These are phyloP conservation scores for Melanargia galathea DNA, from an alignment of 2,888 invertebrate genomes.

Conservation along the genomic window DNA sequence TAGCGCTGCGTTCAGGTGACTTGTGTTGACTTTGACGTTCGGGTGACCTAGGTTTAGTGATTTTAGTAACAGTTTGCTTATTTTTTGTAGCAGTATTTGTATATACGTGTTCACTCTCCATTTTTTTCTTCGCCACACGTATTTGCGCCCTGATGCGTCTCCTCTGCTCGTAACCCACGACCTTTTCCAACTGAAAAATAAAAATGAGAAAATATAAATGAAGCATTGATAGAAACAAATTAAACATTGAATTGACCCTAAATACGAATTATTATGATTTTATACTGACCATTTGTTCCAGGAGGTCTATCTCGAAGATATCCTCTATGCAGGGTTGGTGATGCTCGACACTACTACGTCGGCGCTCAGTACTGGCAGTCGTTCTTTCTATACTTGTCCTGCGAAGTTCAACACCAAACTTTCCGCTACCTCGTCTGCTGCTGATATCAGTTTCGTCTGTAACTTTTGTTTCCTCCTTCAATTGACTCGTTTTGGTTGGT, in stretches of 20 bases:
- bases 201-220: neutral
- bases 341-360: constrained; percentile 75
- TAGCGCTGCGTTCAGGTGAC: constrained; percentile 54
- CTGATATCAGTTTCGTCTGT: constrained; percentile 69
- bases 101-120: constrained; percentile 61
- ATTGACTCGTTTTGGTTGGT: constrained; percentile 69
- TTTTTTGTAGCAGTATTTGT: constrained; percentile 51
- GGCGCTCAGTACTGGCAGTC: constrained; percentile 69
- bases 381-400: constrained; percentile 81
- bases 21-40: constrained; percentile 46
- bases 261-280: neutral
- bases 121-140: constrained; percentile 85
- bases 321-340: constrained; percentile 85
- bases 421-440: constrained; percentile 80
- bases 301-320: constrained; percentile 86
- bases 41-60: constrained; percentile 53
- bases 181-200: constrained; percentile 86
- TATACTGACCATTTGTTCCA: constrained; percentile 86
- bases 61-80: constrained; percentile 51
- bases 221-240: neutral
- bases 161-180: constrained; percentile 89
- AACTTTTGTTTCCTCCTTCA: constrained; percentile 62
- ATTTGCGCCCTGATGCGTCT: constrained; percentile 90
- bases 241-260: neutral
- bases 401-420: constrained; percentile 86